These are phyloP conservation scores for Julus scandinavius DNA, from an alignment of 2,888 invertebrate genomes.

Conservation along the genomic window DNA sequence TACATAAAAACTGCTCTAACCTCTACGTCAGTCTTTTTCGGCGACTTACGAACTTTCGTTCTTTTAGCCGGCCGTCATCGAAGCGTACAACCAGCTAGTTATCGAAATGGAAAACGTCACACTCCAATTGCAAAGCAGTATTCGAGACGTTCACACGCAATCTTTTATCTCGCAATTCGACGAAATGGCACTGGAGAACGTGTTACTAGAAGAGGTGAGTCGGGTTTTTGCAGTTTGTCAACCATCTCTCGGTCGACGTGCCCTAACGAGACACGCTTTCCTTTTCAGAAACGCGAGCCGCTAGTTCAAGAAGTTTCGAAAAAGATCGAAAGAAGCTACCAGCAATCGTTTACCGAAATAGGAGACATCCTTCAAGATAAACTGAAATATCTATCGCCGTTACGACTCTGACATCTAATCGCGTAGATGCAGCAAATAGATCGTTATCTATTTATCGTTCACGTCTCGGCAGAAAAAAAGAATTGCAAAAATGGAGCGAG, in stretches of 20 bases:
- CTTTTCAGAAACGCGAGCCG: constrained; percentile 56
- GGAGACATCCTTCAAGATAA: constrained; percentile 71
- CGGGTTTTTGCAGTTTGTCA: not conserved
- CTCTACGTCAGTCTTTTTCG: not conserved
- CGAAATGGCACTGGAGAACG: not conserved
- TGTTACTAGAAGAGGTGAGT: not conserved
- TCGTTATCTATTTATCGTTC: constrained; percentile 28
- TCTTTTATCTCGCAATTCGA: not conserved
- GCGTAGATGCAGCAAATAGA: not conserved
- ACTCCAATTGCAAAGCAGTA: not conserved
- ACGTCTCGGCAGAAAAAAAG: not conserved
- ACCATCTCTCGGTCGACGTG: not conserved
- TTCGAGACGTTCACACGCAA: not conserved
- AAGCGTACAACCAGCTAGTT: constrained; percentile 49
- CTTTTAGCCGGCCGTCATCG: constrained; percentile 36
- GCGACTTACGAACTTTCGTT: not conserved
- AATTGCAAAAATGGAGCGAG: not conserved
- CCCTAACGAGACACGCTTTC: constrained; percentile 12
- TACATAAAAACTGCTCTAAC: not conserved
- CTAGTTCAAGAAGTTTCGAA: constrained; percentile 56
- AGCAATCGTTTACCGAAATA: constrained; percentile 70
- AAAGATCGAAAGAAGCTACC: constrained; percentile 69
- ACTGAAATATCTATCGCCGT: constrained; percentile 68
- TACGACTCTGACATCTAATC: constrained; percentile 55
- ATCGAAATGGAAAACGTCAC: constrained; percentile 50